Percentiles rank a stretch among this genome's conserved stretches.
Conservation (phyloP, 2,797 vertebrate species). For the Syndactyla subalaris region DNA sequence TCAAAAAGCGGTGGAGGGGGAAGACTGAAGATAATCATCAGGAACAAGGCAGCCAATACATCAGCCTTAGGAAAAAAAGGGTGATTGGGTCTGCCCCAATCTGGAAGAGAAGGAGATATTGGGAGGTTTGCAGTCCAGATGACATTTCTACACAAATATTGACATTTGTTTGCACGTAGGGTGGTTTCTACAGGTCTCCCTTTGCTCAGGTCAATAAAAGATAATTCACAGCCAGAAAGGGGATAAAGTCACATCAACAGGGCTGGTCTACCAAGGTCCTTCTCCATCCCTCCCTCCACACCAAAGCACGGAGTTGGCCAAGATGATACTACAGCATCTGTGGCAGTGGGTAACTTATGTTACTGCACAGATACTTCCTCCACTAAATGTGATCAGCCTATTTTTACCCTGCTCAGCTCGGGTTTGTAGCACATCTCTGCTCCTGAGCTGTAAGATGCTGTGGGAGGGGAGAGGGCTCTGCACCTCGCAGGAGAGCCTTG, state of each 20-base stretch:
- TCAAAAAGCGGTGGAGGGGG: background rate
- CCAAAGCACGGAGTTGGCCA: background rate
- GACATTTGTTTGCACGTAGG: background rate
- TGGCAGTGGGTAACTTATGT: background rate
- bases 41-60: background rate
- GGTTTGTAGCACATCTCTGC: background rate
- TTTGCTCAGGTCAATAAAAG: background rate
- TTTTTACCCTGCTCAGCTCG: conserved; percentile 3
- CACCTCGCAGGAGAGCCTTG: conserved; percentile 41
- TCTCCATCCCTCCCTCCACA: background rate
- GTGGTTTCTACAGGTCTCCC: background rate
- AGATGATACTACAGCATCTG: background rate
- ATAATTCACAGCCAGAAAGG: background rate
- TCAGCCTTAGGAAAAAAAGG: background rate
- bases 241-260: background rate
- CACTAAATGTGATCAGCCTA: background rate
- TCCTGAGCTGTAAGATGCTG: conserved; percentile 52
- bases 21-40: background rate
- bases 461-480: conserved; percentile 56
- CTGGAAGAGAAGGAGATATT: background rate
- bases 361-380: background rate
- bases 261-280: background rate
- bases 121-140: background rate
- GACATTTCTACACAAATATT: background rate
- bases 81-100: background rate